Base-by-base conservation (phyloP, 2,113 vertebrate species). In the Siniperca knerii region DNA sequence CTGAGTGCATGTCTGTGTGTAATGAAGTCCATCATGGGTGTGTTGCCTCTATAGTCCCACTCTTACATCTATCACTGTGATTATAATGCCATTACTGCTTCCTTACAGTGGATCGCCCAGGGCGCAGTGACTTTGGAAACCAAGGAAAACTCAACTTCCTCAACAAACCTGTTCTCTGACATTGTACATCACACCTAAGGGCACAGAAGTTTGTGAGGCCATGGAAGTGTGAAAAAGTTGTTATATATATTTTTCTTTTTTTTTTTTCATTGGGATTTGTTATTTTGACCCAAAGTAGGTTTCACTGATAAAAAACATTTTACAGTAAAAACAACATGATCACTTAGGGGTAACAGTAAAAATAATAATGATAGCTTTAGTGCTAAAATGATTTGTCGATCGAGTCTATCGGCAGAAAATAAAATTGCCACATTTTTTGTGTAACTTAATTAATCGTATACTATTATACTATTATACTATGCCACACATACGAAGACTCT, bases 41-140 rank as follows among this genome's bases (percentile, higher is more conserved):
- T 84, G 80, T 37, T 54, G 75, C 54, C 44, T 46, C 55, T 65
- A 68, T 70, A 82, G 75, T 84, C 84, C 78, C 76, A 83, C 55
- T 18, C 84, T 83, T 79, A 33, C 81, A 82, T 87, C 85, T 85
- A 89, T 87, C 84, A 67, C 64, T 40, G 48, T 54, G 33, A 73
- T 84, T 84, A 84, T 71, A 73, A 83, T 20, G 62, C 13, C 20
- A 61, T 90, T 76, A 83, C 55, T 78, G 74, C 78, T 66, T 84
- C 81, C 66, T 77, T 55, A 68, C 37, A 50, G 46, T 20, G n/a
- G 44, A 87, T 68, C 70, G 8, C 81, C 65, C 76, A 79, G 66
- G 2, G 25, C 3, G 35, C 16, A 37, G n/a, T 20, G 35, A 76
- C 48, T 23, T 20, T 37, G 60, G 18, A 25, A 25, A 83, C 29